Base-by-base conservation (phyloP, 2,797 vertebrate genomes). In the Ptychadena robeensis region DNA sequence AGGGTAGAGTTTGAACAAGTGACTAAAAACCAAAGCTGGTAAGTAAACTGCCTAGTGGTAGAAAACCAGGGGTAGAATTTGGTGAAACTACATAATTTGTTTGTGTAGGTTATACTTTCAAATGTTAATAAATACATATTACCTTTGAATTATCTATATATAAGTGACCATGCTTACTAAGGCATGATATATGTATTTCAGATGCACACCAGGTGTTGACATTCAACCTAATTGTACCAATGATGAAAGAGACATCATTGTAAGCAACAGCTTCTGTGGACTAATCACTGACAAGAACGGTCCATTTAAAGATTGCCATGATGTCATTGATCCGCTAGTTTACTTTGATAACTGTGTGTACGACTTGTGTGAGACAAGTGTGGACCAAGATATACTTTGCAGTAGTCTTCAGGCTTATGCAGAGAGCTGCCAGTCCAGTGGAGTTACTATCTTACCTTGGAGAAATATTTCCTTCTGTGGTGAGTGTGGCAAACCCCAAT, bases 381-480 rank as follows among this genome's bases (percentile, higher is more conserved):
- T 87, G 74, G 86, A 91, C 9, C 75, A 0, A 0, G 86, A 79
- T 12, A 1, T 2, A 63, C 85, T 91, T 8, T 91, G 90, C 87
- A 84, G 83, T 63, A 91, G 87, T 84, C 71, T 91, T 77, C 89
- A 91, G 73, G 86, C 90, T 30, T 91, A 90, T 0, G 87, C 82
- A 0, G 89, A 90, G 0, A 86, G 88, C 66, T 91, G 91, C 68
- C 88, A 82, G 82, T 76, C 89, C 0, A 85, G 87, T 6, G 89
- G 87, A 3, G 48, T 88, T 37, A 40, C 31, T 22, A 82, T 90
- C 8, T 71, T 85, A 0, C 53, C 1, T 2, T 91, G 90, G 91
- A 89, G 91, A 79, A 91, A 91, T 0, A 0, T 80, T 15, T 89
- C 89, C 11, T 90, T 91, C 86, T 91, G 91, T 75, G 86, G 91